Conservation (phyloP, 2,113 vertebrate species). For the Entomyzon cyanotis region DNA sequence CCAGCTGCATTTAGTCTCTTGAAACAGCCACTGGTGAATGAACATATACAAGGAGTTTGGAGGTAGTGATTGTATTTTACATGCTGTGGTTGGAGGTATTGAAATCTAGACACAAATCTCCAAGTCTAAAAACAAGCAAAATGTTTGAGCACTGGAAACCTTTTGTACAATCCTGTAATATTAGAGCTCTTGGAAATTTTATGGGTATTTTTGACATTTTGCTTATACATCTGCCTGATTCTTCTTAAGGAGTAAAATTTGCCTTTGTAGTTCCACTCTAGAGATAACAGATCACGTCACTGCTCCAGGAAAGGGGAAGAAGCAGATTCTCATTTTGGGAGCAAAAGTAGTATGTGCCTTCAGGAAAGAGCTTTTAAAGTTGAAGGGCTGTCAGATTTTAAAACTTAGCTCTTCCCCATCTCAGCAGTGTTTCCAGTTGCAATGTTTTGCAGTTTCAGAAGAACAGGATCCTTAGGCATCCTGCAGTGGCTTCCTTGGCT, state of each 20-base stretch:
- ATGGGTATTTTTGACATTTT: not conserved
- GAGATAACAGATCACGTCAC: not conserved
- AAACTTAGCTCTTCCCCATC: not conserved
- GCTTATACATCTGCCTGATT: not conserved
- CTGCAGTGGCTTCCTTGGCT: not conserved
- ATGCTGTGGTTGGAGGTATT: not conserved
- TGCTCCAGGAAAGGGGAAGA: not conserved
- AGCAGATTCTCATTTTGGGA: not conserved
- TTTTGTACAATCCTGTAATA: not conserved
- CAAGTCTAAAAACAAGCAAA: not conserved
- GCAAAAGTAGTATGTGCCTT: rapidly evolving
- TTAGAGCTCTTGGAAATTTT: not conserved
- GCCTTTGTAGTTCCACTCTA: not conserved
- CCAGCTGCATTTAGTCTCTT: not conserved
- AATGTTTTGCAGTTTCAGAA: not conserved
- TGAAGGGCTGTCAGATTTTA: not conserved
- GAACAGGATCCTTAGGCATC: not conserved
- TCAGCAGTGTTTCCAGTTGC: not conserved
- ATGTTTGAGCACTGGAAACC: not conserved
- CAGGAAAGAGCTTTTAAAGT: not conserved
- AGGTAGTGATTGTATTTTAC: not conserved
- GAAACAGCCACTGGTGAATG: not conserved
- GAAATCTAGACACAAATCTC: not conserved
- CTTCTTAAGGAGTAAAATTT: not conserved
- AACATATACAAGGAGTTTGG: not conserved